These are phyloP conservation scores for Epinotia bilunana DNA, from an alignment of 2,888 invertebrate genomes.

Conservation along the genomic window DNA sequence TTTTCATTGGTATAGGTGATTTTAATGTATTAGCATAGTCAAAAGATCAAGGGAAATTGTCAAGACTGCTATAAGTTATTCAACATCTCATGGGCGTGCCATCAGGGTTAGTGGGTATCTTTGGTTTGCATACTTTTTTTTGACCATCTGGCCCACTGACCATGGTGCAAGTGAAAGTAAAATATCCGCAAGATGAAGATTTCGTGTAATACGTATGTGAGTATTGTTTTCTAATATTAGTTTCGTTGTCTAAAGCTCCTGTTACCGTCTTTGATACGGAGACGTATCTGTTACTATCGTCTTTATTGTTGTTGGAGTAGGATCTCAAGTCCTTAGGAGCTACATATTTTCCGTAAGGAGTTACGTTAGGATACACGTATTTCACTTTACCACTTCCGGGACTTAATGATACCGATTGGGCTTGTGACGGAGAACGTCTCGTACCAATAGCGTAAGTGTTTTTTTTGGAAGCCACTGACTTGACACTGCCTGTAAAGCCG, in stretches of 20 bases:
- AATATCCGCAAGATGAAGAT: slow-evolving; percentile 94
- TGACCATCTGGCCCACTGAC: slow-evolving; percentile 90
- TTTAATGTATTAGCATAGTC: no score
- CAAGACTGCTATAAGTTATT: slow-evolving; percentile 14
- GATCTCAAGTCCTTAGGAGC: slow-evolving; percentile 72
- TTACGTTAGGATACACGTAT: slow-evolving; percentile 62
- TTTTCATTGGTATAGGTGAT: no score
- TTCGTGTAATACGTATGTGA: slow-evolving; percentile 93
- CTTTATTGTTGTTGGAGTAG: slow-evolving; percentile 65
- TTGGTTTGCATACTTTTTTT: slow-evolving; percentile 92
- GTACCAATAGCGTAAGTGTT: slow-evolving; percentile 84
- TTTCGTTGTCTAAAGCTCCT: slow-evolving; percentile 86
- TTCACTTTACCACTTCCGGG: slow-evolving; percentile 80
- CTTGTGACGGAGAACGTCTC: slow-evolving; percentile 86
- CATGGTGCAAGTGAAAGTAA: slow-evolving; percentile 93
- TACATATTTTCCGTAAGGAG: slow-evolving; percentile 62
- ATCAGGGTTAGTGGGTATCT: slow-evolving; percentile 90
- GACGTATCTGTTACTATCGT: slow-evolving; percentile 87
- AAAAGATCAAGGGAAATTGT: no score
- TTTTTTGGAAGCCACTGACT: slow-evolving; percentile 86
- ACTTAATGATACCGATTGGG: slow-evolving; percentile 85
- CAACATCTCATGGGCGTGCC: slow-evolving; percentile 87
- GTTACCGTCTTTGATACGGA: slow-evolving; percentile 92
- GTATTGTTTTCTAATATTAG: slow-evolving; percentile 88
- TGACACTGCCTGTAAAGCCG: slow-evolving; percentile 87